Evolutionary conservation across 1,140 invertebrate species (phyloP).

Genomic region (Zaprionus ghesquierei): DNA sequence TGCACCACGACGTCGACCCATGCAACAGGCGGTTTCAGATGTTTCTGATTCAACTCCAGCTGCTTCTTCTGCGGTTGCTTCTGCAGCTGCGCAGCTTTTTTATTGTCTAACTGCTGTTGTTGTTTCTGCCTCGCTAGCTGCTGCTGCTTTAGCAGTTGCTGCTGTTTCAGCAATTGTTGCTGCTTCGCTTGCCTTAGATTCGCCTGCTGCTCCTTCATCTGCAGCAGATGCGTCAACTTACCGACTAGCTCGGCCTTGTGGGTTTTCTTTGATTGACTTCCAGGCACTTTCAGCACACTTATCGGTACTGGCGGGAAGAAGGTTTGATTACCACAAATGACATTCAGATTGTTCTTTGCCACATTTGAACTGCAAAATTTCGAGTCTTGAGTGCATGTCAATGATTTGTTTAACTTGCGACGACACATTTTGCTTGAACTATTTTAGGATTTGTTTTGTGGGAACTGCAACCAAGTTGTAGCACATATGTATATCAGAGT

Average conservation of each 20-base stretch:
- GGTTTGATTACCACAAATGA: neutral
- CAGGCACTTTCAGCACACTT: neutral
- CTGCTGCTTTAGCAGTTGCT: neutral
- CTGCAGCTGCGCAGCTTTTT: neutral
- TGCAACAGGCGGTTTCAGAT: slow-evolving; percentile 16
- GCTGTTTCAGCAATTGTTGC: neutral
- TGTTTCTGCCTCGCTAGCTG: neutral
- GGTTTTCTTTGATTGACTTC: neutral
- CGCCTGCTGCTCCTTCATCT: neutral
- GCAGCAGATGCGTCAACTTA: neutral
- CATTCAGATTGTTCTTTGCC: neutral
- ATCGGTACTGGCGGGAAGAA: neutral
- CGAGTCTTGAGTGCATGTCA: neutral
- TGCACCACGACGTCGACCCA: slow-evolving; percentile 33
- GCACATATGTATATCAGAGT: neutral
- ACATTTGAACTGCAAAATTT: neutral
- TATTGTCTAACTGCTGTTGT: neutral
- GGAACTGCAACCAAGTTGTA: neutral
- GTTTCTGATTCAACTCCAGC: slow-evolving; percentile 2
- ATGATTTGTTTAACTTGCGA: slow-evolving; percentile 3
- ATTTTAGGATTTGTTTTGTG: slow-evolving; percentile 18
- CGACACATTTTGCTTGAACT: slow-evolving; percentile 39
- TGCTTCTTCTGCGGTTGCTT: slow-evolving; percentile 3
- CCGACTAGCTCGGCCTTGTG: neutral
- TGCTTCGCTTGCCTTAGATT: neutral